These are phyloP conservation scores for Syngnathus rostellatus DNA, from an alignment of 2,797 vertebrate species.

Conservation along the genomic window DNA sequence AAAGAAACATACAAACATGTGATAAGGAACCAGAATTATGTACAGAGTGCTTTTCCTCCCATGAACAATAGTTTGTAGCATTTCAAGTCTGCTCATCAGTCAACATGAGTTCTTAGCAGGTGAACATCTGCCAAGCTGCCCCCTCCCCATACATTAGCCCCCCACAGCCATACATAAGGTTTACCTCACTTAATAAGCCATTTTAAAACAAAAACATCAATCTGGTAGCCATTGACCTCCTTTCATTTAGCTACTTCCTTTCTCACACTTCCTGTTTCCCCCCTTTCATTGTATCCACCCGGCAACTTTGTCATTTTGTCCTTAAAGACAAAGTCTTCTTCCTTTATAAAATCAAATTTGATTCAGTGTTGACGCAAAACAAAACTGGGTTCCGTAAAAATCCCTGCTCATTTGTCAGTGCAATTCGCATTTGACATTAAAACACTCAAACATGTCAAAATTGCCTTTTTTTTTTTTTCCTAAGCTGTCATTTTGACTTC, in stretches of 20 bases:
- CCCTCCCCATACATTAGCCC: not conserved
- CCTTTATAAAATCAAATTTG: not conserved
- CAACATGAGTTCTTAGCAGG: not conserved
- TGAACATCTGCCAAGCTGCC: not conserved
- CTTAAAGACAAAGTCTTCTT: not conserved
- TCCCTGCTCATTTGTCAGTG: not conserved
- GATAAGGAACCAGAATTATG: not conserved
- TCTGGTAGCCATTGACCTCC: not conserved
- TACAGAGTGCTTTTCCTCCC: constrained; percentile 2
- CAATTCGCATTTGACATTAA: not conserved
- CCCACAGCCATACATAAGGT: not conserved
- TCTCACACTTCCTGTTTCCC: constrained; percentile 5
- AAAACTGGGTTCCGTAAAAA: not conserved
- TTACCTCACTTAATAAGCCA: not conserved
- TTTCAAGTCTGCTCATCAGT: not conserved
- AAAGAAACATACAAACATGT: not conserved
- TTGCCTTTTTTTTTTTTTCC: not conserved
- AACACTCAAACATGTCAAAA: not conserved
- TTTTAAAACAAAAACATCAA: not conserved
- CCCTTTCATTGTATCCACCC: constrained; percentile 1
- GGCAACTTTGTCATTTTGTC: not conserved
- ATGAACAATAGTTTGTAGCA: not conserved
- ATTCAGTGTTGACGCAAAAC: not conserved
- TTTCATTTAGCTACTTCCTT: not conserved
- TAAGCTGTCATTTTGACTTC: not conserved